A percentile compares a stretch with the other conserved stretches of the same genome.
Conservation (phyloP, 2,888 invertebrate species). For the Drosophila acutilabella region DNA sequence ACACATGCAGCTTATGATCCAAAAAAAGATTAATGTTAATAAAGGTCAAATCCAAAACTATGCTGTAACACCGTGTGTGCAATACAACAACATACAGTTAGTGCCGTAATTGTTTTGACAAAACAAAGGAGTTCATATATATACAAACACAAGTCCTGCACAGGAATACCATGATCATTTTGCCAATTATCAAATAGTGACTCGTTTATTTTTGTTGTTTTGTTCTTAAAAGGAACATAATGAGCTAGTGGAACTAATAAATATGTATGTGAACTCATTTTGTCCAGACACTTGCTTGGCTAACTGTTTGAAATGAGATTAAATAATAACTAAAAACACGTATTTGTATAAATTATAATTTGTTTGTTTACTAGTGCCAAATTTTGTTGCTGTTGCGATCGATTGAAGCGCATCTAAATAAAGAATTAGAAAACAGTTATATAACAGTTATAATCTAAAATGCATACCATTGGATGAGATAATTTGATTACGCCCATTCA, state of each 20-base stretch:
- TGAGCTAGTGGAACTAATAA: too few species aligned
- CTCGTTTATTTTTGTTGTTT: too few species aligned
- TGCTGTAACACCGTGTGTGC: constrained; percentile 4
- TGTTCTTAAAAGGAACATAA: too few species aligned
- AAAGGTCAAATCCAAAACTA: constrained; percentile 18
- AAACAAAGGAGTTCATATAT: neutral
- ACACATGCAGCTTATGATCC: constrained; percentile 6
- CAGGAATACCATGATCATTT: neutral
- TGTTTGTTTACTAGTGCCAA: neutral
- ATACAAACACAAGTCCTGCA: neutral
- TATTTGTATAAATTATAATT: neutral
- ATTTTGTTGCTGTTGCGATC: neutral
- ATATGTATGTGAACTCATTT: too few species aligned
- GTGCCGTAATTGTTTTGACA: neutral
- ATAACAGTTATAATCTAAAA: neutral
- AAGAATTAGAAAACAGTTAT: neutral
- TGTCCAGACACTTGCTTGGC: neutral
- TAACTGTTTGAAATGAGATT: neutral
- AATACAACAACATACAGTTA: neutral
- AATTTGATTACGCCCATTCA: neutral
- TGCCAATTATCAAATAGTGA: neutral
- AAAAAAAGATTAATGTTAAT: constrained; percentile 7
- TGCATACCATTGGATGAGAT: neutral
- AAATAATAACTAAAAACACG: neutral
- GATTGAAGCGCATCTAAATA: neutral